Percentiles rank a stretch among this genome's conserved stretches.
Conservation (phyloP, 64 coral and sea anemone genomes). For the Actinia equina region DNA sequence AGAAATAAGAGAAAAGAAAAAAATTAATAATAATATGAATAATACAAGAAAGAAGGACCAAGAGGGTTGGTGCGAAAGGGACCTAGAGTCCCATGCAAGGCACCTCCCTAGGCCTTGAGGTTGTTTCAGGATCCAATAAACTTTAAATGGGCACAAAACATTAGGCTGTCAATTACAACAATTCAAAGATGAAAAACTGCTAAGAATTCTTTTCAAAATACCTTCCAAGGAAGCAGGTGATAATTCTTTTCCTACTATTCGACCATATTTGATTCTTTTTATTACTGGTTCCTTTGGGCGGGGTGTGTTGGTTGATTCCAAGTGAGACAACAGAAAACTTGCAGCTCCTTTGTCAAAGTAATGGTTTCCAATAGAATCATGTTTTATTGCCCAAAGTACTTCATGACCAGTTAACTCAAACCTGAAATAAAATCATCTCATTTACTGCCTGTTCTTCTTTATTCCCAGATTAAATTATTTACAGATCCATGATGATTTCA, state of each 20-base stretch:
- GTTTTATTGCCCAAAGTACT: conserved; percentile 91
- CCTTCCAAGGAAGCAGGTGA: background rate
- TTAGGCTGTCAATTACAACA: too few relatives aligned
- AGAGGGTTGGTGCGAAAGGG: too few relatives aligned
- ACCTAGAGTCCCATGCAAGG: too few relatives aligned
- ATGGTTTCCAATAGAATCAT: conserved; percentile 81
- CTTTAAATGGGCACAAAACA: too few relatives aligned
- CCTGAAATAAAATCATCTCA: conserved; percentile 21
- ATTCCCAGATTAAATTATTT: too few relatives aligned
- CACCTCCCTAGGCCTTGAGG: too few relatives aligned
- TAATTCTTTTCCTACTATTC: background rate
- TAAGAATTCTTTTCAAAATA: background rate
- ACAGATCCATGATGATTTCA: too few relatives aligned
- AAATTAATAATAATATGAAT: too few relatives aligned
- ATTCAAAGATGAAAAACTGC: background rate
- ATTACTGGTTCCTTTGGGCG: background rate
- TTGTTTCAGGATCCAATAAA: too few relatives aligned
- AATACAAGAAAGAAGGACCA: too few relatives aligned
- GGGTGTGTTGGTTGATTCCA: conserved; percentile 12
- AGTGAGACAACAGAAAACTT: conserved; percentile 70
- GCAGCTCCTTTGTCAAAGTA: conserved; percentile 96
- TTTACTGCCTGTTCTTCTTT: too few relatives aligned
- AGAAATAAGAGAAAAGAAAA: too few relatives aligned
- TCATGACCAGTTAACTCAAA: conserved; percentile 88
- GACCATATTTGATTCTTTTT: conserved; percentile 69